Evolutionary conservation across 1,140 invertebrate species (phyloP), one percentile per base, ranked within the genome.

Genomic region (Dendroctonus ponderosae): DNA sequence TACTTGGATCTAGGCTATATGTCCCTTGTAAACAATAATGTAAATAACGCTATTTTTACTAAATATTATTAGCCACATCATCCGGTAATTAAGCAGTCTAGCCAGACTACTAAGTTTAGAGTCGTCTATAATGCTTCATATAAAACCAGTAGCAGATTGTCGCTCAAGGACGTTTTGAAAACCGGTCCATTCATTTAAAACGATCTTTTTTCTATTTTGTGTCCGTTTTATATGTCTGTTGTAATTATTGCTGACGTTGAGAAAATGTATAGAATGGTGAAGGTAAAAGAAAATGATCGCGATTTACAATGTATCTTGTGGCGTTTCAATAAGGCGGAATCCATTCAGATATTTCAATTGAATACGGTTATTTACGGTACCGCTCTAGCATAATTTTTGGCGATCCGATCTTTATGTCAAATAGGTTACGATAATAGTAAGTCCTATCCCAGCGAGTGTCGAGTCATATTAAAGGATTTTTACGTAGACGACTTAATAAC

Each of bases 401-500:
- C 77, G 3, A 78, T 71, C 7, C 61, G 76, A 41, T 72, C 65
- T 59, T 58, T 80, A 9, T 56, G 73, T 41, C 43, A 63, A 38
- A 26, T 80, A 15, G 75, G 73, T 7, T 51, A 48, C 12, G 66
- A 72, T 9, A 66, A 71, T 49, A 44, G 66, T 9, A 61, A 70
- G 12, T 39, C 65, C 5, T 70, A 67, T 60, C 76, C 78, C 7
- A 48, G 44, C 43, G 72, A 56, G 9, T 40, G 67, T 14, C 38
- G 63, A 5, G 69, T 77, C 4, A 74, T 80, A 7, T 48, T 71
- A 53, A 66, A 52, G 3, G 76, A 81, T 74, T 78, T 80, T 57
- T 83, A 82, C 52, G 78, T 82, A 0, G 81, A 84, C 72, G 80
- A 83, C 72, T 44, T n/a, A n/a, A n/a, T n/a, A n/a, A n/a, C n/a